These are phyloP conservation scores for Gymnopithys bicolor DNA, from an alignment of 2,797 vertebrate genomes.

Conservation along the genomic window DNA sequence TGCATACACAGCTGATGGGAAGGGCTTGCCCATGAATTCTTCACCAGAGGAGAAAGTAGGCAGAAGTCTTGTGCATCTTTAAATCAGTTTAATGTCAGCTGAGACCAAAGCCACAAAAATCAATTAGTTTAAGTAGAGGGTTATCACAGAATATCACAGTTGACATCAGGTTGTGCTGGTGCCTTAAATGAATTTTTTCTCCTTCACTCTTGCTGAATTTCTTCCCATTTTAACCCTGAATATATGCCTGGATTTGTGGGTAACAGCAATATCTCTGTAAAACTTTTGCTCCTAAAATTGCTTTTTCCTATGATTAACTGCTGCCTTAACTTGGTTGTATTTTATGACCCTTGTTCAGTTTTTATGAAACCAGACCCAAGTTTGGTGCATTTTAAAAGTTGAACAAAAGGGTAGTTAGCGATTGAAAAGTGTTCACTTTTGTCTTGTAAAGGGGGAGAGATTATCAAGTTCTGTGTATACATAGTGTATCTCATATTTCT, in stretches of 20 bases:
- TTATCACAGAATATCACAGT: not conserved
- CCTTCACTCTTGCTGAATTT: not conserved
- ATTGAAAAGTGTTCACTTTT: not conserved
- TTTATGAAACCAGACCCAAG: not conserved
- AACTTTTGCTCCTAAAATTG: not conserved
- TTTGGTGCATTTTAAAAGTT: not conserved
- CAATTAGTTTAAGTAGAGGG: not conserved
- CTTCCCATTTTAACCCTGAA: not conserved
- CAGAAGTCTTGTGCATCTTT: not conserved
- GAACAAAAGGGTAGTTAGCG: not conserved
- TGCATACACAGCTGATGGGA: not conserved
- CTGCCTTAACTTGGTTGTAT: not conserved
- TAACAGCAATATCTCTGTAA: not conserved
- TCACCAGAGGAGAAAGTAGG: not conserved
- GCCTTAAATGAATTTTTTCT: not conserved
- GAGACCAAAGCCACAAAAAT: not conserved
- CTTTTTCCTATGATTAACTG: not conserved
- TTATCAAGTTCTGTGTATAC: not conserved
- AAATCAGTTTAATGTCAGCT: not conserved
- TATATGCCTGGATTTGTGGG: not conserved
- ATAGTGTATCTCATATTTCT: not conserved
- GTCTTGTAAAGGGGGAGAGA: not conserved
- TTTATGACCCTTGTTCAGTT: not conserved
- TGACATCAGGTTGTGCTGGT: not conserved
- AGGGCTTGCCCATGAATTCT: not conserved